phyloP scores from a whole-genome alignment of 2,113 vertebrate genomes.

The Datnioides undecimradiatus region DNA sequence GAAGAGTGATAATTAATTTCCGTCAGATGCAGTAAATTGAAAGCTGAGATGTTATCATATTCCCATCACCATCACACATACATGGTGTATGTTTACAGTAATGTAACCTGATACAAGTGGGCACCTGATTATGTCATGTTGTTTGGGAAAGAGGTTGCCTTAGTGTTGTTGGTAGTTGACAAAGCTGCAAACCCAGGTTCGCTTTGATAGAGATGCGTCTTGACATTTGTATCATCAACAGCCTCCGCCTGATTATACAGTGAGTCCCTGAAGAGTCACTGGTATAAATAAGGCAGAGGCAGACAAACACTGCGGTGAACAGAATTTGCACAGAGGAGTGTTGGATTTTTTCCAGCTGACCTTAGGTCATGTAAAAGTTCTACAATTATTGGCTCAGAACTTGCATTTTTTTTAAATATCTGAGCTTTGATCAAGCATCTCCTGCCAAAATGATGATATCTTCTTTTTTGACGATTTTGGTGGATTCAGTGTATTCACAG shows the following conservation, averaged over 20 bases:
- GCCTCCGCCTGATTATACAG: constrained; percentile 53
- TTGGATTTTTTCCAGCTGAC: constrained; percentile 29
- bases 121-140: constrained; percentile 42
- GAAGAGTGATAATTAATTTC: no score
- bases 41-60: not conserved
- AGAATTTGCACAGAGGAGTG: constrained; percentile 10
- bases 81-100: not conserved
- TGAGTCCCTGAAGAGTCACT: constrained; percentile 37
- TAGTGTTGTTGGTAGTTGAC: constrained; percentile 36
- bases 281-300: constrained; percentile 50
- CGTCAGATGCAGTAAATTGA: no score
- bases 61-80: not conserved
- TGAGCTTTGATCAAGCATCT: constrained; percentile 15
- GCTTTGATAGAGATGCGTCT: constrained; percentile 38
- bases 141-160: constrained; percentile 10
- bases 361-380: constrained; percentile 35
- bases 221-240: constrained; percentile 60
- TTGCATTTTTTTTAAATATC: not conserved
- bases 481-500: not conserved
- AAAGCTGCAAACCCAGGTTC: constrained; percentile 45
- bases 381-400: constrained; percentile 35
- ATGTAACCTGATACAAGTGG: constrained; percentile 1
- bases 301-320: constrained; percentile 13
- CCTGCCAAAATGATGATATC: constrained; percentile 20
- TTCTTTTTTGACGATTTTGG: constrained; percentile 18